Evolutionary conservation across 2,113 vertebrate species (phyloP), one percentile per base, ranked within the genome.

Genomic region (Tragelaphus imberbis): DNA sequence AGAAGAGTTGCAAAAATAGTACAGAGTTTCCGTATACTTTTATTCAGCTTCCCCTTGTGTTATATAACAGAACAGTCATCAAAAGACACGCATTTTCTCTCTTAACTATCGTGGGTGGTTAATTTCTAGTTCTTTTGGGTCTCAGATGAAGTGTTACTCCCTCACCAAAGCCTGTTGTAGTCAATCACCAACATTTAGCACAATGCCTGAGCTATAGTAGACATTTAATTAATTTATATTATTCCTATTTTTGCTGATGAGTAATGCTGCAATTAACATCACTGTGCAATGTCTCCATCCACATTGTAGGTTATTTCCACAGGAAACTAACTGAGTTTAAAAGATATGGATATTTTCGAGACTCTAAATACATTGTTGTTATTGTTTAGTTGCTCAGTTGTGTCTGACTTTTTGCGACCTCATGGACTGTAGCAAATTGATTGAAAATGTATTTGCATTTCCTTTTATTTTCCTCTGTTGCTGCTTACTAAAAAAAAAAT

Each of bases 401-500:
- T 15, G 0, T 77, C 71, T 77, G 71, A 44, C 36, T 44, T 25
- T 77, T 77, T 44, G 23, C 0, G 12, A 77, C 71, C 40, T 44
- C 40, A 44, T 44, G 71, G 40, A 77, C 71, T 44, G 23, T 77
- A 77, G 11, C 21, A 53, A 90, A 87, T 95, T 56, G 71, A 80
- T 61, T 94, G 56, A 77, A 97, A 96, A 68, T 63, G 6, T 82
- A 65, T 91, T 89, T 85, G 80, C 36, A 91, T 87, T 79, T 7
- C 27, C 8, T 28, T 95, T 97, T 71, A 84, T 94, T 95, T 97
- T 65, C 21, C 58, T 87, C 58, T 71, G 2, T 92, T 81, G 87
- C n/a, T 95, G 23, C 88, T 97, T 88, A 79, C 94, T 71, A 15
- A 56, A 87, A 90, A 80, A 92, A 79, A 92, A 71, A 92, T 56